Conservation (phyloP, 2,797 vertebrate genomes). For the Coreius guichenoti region DNA sequence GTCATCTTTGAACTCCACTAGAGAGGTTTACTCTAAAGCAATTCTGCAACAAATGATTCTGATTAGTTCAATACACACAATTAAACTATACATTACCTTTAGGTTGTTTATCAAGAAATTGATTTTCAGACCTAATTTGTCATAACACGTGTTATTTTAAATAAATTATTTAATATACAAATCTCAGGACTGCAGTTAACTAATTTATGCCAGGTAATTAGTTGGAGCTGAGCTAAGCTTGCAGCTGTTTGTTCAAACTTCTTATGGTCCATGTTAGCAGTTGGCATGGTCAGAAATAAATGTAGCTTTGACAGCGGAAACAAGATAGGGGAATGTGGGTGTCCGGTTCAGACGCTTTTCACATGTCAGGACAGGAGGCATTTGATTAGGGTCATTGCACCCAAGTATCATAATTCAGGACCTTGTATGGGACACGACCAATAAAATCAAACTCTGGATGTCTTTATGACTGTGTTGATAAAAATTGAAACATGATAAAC, state of each 20-base stretch:
- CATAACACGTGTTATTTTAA: background rate
- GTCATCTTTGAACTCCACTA: background rate
- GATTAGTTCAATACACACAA: background rate
- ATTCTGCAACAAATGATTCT: no score
- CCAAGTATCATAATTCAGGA: no score
- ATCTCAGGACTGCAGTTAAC: background rate
- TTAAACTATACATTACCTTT: background rate
- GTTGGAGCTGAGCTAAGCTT: constrained; percentile 28
- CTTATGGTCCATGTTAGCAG: constrained; percentile 7
- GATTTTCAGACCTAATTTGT: background rate
- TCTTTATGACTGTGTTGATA: no score
- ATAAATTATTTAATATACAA: background rate
- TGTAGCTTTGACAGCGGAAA: constrained; percentile 35
- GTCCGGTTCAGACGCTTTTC: no score
- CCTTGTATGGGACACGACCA: no score
- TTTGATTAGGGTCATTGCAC: no score
- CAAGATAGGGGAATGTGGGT: no score
- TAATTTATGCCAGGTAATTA: background rate
- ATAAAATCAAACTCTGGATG: no score
- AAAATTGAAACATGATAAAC: no score
- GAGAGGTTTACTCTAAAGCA: background rate
- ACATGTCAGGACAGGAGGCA: no score
- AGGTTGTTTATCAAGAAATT: background rate
- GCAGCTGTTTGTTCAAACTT: constrained; percentile 25
- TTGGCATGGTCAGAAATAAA: constrained; percentile 37